Evolutionary conservation across 2,888 invertebrate genomes (phyloP), one percentile per base, ranked within the genome.

Genomic region (Listrodromus nycthemerus): DNA sequence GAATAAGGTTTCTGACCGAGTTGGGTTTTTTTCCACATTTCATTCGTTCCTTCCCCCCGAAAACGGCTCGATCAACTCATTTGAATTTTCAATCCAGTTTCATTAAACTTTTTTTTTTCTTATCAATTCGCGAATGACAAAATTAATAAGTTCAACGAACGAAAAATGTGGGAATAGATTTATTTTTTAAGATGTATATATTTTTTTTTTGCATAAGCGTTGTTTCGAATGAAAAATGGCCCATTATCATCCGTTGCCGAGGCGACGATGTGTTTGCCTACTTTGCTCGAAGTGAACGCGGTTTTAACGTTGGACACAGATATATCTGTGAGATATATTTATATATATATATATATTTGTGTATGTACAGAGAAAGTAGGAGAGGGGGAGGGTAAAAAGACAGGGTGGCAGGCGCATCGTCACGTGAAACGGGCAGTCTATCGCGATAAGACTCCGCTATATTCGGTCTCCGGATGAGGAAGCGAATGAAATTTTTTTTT

Each of bases 401-500:
- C 41, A 52, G 78, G 77, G 55, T 77, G 82, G 50, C 61, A 61
- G 83, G 82, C 76, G 86, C 83, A 83, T 79, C 86, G 87, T 85
- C 87, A 85, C 89, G 89, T 90, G 80, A 81, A 84, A 74, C 83
- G 74, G 80, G 83, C 80, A 73, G 69, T 80, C 63, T 30, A 33
- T 33, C 55, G 48, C 86, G 91, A 91, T 92, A 92, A 91, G 88
- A 86, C 80, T 85, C 86, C 86, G 82, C 89, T 89, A 89, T 89
- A 89, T 91, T 91, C 89, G 90, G 89, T 88, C 89, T 88, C 86
- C 86, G 86, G 88, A 90, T 89, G 89, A 90, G 88, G 86, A 88
- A 88, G 86, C 66, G 84, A 88, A 91, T 80, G 80, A 90, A 91
- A 89, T 83, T 52, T 76, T 84, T 41, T 76, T 84, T 41, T 50